Evolutionary conservation across 2,113 vertebrate genomes (phyloP), one percentile per base, ranked within the genome.

Genomic region (Cochlearius cochlearius): DNA sequence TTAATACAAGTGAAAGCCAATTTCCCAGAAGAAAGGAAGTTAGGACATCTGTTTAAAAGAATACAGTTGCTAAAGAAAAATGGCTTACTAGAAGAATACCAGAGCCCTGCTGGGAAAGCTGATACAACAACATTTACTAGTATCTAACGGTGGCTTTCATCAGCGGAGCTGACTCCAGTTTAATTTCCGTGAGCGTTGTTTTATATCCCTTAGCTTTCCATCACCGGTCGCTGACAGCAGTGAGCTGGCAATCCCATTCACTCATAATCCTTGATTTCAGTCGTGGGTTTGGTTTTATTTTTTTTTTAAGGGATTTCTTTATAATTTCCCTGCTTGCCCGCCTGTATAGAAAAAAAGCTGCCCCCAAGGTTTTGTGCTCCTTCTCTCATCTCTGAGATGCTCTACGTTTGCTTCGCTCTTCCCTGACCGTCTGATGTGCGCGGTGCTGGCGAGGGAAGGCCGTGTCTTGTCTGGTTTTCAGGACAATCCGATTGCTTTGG

Each of bases 1-100:
- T 66, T 86, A 59, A 60, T 82, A 47, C 85, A 69, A 88, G 60
- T 2, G 67, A 90, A 91, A 96, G 93, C 94, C 87, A 29, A n/a
- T 92, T 87, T 97, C 90, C 89, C 92, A 93, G 93, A 88, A 92
- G 86, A 78, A 66, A 56, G 82, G 92, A 93, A 90, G 94, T 97
- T 85, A 75, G 74, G 96, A 96, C 92, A 38, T 93, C 93, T 96
- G 94, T 94, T 95, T 92, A 75, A 75, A 95, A 63, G 53, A 55
- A 86, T 15, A 50, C 63, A 78, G 84, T 91, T 82, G 89, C 90
- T 97, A 41, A 92, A 91, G 88, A 94, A 68, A 79, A 94, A 91
- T 87, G 71, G 66, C 59, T 95, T 91, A 76, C 81, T 75, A 66
- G 95, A 95, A 89, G 81, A 95, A 91, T 92, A 80, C 71, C 91